These are phyloP conservation scores for Parauchenoglanis punctatus DNA, from an alignment of 2,797 vertebrate species.

Conservation along the genomic window DNA sequence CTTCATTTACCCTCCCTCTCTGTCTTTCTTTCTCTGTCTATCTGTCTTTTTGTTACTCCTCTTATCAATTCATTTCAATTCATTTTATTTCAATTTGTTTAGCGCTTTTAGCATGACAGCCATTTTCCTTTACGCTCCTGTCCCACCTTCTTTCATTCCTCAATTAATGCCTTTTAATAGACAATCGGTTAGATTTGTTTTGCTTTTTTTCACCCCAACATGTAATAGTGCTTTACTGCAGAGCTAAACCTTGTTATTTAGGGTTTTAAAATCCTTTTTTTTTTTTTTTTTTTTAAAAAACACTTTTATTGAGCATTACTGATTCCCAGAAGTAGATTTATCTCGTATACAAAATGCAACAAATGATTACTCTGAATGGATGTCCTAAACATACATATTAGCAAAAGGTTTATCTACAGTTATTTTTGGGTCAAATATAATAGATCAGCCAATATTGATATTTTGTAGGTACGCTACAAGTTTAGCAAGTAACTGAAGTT, in stretches of 20 bases:
- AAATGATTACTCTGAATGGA: background rate
- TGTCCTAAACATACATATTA: background rate
- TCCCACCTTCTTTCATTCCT: constrained; percentile 2
- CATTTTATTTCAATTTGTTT: background rate
- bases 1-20: background rate
- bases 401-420: background rate
- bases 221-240: constrained; percentile 32
- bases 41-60: background rate
- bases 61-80: background rate
- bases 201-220: constrained; percentile 17
- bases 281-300: background rate
- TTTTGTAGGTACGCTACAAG: background rate
- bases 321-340: background rate
- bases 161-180: constrained; percentile 31
- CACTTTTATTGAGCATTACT: constrained; percentile 20
- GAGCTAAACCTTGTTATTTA: constrained; percentile 13
- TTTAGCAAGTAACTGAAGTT: background rate
- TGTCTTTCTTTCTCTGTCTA: background rate
- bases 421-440: background rate
- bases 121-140: background rate
- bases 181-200: constrained; percentile 38
- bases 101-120: background rate
- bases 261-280: background rate
- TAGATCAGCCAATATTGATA: background rate
- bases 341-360: background rate